Base-by-base conservation (phyloP, 2,113 vertebrate genomes). In the Osmerus eperlanus region DNA sequence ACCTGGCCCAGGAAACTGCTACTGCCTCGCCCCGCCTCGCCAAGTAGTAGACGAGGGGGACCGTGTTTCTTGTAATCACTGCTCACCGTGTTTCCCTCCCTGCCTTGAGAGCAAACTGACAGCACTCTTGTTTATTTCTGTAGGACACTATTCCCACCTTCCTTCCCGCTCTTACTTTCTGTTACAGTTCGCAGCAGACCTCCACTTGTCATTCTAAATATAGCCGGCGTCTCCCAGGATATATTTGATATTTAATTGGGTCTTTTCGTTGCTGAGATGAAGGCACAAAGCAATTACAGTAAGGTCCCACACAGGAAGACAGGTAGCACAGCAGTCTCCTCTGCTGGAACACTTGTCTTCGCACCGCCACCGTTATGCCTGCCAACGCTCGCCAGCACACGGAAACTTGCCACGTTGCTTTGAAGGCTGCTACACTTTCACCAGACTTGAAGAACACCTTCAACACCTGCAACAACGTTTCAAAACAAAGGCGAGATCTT, bases 261-360 rank as follows among this genome's bases (percentile, higher is more conserved):
- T 87, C 80, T 78, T 87, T 84, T 88, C 83, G 83, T 84, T 79
- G 75, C 87, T 82, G 89, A 86, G 89, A 76, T 83, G 86, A 87
- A 86, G 75, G 83, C 87, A 88, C 86, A 88, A 81, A 87, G 87
- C 88, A 92, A 89, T 91, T 91, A 90, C 82, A 88, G 70, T 83
- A 64, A 72, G 70, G 68, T 63, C 59, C n/a, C 28, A 47, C 60
- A 63, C 52, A 23, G 29, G 41, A 66, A 65, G 13, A 47, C 61
- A 60, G 71, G 74, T 79, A 72, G 51, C 29, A 55, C 28, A 70
- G 68, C 71, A 15, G 18, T 25, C 61, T 36, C 36, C 36, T 6
- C 36, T 9, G 36, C 36, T 41, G 36, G 36, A 41, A 41, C 36
- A 41, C 36, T 41, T 41, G 36, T 41, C 36, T 41, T 41, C 36